Evolutionary conservation across 2,888 invertebrate species (phyloP), one percentile per base, ranked within the genome.

Genomic region (Trachelus stipa): DNA sequence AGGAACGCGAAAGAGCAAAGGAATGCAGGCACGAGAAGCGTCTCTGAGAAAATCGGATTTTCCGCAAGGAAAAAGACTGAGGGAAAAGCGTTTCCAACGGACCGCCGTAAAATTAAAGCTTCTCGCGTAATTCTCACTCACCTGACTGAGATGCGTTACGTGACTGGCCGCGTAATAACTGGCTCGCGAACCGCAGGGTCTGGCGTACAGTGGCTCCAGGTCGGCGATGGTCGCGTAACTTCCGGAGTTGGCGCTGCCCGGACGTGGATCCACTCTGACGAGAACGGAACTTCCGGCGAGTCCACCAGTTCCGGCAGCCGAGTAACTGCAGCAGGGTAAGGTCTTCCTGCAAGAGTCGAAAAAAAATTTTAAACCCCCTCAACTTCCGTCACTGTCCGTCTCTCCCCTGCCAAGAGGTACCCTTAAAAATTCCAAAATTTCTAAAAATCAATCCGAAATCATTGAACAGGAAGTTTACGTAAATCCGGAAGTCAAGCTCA

Each of bases 151-250:
- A 88, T 95, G 95, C 83, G 96, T 95, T 83, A 96, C 93, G 89
- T 96, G 95, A 31, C 95, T 95, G n/a, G 96, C 95, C 23, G 96
- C 96, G 91, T 96, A 96, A 92, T 96, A 96, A 33, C 96, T 96
- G 76, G 95, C 94, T 86, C 93, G 92, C 83, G 93, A 93, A 81
- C 93, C 93, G 86, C 93, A 93, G 34, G 94, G 93, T 76, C 91
- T 86, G 76, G 91, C 90, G 79, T 91, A 91, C 76, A 91, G 87
- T 35, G 91, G 90, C 80, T 96, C 96, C 86, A 96, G 93, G 90
- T 96, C 96, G 79, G 96, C 96, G 85, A 96, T 96, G 73, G 96
- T 96, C 73, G 96, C 96, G 88, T 96, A 96, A 85, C 96, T 96
- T 81, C 96, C 96, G 78, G 95, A 96, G 84, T 94, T 94, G 35